Percentiles rank a stretch among this genome's conserved stretches.
Conservation (phyloP, 2,888 invertebrate genomes). For the Cremastinae sp. region DNA sequence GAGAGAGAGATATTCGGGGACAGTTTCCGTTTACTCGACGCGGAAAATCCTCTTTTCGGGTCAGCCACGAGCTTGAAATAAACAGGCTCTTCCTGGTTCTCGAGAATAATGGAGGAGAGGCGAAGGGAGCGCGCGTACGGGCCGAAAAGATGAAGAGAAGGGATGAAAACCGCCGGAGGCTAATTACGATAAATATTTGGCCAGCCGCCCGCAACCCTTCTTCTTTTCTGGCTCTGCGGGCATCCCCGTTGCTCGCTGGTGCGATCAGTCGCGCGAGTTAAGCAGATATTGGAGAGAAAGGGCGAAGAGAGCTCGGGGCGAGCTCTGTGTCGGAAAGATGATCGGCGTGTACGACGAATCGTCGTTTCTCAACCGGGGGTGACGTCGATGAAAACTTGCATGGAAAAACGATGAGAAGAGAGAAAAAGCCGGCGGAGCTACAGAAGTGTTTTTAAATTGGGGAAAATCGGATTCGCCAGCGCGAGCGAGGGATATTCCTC, state of each 20-base stretch:
- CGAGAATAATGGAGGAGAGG: no score
- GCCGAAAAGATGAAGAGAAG: slow-evolving; percentile 43
- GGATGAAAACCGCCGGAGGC: slow-evolving; percentile 64
- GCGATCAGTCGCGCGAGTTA: slow-evolving; percentile 74
- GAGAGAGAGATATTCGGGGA: slow-evolving; percentile 38
- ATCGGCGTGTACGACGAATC: no score
- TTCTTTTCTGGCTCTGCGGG: slow-evolving; percentile 20
- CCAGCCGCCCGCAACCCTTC: slow-evolving; percentile 79
- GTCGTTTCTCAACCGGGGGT: background rate
- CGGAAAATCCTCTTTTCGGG: slow-evolving; percentile 61
- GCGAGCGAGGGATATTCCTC: slow-evolving; percentile 1
- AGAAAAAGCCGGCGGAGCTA: background rate
- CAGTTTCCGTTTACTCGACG: slow-evolving; percentile 65
- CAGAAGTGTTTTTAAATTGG: slow-evolving; percentile 54
- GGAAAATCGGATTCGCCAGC: slow-evolving; percentile 58
- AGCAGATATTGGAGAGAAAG: slow-evolving; percentile 64
- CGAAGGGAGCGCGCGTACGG: no score
- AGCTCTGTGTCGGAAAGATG: slow-evolving; percentile 42
- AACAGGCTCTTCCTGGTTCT: no score
- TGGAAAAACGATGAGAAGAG: slow-evolving; percentile 5
- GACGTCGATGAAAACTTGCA: background rate
- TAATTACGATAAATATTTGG: slow-evolving; percentile 80
- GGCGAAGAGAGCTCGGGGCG: slow-evolving; percentile 52
- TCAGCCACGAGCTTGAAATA: background rate
- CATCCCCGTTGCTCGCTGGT: slow-evolving; percentile 58